These are phyloP conservation scores for Danaus plexippus DNA, from an alignment of 1,140 invertebrate species.

Conservation along the genomic window DNA sequence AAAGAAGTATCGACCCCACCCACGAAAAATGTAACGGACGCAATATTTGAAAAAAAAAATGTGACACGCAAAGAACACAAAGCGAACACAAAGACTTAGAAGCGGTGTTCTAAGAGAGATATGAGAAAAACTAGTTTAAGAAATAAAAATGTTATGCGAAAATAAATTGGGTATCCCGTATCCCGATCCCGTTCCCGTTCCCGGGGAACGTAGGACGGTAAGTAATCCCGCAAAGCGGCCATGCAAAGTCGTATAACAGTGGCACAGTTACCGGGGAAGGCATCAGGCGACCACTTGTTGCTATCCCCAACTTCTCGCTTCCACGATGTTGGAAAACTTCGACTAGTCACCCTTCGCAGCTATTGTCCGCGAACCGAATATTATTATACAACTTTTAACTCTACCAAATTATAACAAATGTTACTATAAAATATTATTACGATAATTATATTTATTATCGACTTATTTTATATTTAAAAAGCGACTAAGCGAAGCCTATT, in stretches of 20 bases:
- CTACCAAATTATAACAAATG: no score
- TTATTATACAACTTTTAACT: neutral
- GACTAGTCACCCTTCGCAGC: constrained; percentile 19
- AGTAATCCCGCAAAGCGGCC: constrained; percentile 54
- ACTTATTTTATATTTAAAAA: no score
- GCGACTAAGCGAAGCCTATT: constrained; percentile 20
- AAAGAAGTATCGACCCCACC: constrained; percentile 62
- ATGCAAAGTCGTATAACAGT: constrained; percentile 64
- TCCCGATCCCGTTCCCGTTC: constrained; percentile 6
- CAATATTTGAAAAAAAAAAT: constrained; percentile 7
- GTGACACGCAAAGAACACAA: constrained; percentile 18
- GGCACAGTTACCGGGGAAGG: constrained; percentile 61
- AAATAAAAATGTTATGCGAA: neutral
- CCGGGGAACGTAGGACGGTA: constrained; percentile 9
- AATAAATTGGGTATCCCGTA: constrained; percentile 4
- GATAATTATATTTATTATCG: no score
- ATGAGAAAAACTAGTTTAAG: constrained; percentile 9
- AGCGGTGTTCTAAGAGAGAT: no score
- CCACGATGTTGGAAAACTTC: constrained; percentile 41
- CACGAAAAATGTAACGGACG: constrained; percentile 27
- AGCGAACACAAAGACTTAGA: constrained; percentile 1
- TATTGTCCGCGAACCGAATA: constrained; percentile 23
- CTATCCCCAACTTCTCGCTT: constrained; percentile 43
- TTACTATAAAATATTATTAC: no score
- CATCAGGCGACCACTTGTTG: constrained; percentile 68